phyloP scores from a whole-genome alignment of 2,113 vertebrate genomes.

The Falcunculus frontatus region DNA sequence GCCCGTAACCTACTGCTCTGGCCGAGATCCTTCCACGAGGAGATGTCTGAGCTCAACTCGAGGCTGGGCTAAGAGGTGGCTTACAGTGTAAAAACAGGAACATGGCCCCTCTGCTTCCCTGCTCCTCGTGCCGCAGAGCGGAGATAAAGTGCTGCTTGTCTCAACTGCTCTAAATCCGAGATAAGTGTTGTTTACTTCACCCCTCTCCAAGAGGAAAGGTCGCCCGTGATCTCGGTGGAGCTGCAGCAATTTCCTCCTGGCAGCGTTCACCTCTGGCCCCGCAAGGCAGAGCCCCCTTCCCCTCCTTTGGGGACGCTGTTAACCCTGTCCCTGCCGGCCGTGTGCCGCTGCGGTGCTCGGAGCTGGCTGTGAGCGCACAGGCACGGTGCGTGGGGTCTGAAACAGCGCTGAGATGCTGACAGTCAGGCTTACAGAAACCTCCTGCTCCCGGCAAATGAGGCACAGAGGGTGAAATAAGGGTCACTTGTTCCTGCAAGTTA shows the following conservation, averaged over 20 bases:
- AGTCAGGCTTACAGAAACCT: background rate
- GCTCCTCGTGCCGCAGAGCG: fast-evolving
- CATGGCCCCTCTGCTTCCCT: background rate
- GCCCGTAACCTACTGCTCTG: background rate
- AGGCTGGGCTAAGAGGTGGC: background rate
- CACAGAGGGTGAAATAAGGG: background rate
- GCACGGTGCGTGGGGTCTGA: background rate
- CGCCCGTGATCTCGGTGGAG: background rate
- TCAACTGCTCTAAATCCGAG: background rate
- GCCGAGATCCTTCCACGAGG: background rate
- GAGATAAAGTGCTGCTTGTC: background rate
- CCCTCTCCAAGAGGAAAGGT: constrained; percentile 24
- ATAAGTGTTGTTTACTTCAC: constrained; percentile 23
- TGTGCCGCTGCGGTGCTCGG: background rate
- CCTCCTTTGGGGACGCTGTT: background rate
- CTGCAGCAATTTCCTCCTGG: constrained; percentile 25
- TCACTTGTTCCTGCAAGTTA: background rate
- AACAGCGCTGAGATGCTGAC: background rate
- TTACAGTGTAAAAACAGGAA: background rate
- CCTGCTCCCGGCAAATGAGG: background rate
- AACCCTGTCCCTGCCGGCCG: background rate
- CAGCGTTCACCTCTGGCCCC: background rate
- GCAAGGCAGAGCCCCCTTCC: background rate
- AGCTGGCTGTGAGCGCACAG: background rate
- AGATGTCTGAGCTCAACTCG: background rate